Base-by-base conservation (phyloP, 2,113 vertebrate species). In the Lophochroa leadbeateri region DNA sequence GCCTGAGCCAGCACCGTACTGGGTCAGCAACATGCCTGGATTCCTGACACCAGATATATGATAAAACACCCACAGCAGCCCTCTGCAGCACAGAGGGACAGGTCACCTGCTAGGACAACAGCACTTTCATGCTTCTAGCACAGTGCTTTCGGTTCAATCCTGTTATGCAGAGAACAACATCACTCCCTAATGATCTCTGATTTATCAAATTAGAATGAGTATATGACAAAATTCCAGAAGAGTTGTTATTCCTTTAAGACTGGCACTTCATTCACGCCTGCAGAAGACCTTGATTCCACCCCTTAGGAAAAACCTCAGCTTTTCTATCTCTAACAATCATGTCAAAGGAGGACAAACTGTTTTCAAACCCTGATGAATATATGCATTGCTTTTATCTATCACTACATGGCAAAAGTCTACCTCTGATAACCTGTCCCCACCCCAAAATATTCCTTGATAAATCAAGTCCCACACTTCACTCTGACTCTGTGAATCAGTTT, bases 191-290 rank as follows among this genome's bases (percentile, higher is more conserved):
- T 82, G 61, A 87, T 47, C 27, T 49, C 55, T 31, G 75, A 87
- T 94, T 95, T 94, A 97, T 58, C 64, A 86, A 64, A 88, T 92
- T 52, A 68, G 50, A 94, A 91, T 31, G 43, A 78, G 65, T 25
- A 81, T 6, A 41, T 82, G 74, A 87, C 61, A 76, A 39, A 82
- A 82, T 76, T 85, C 46, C 81, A 68, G 47, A 72, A 60, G 39
- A 71, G 14, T 37, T 71, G 43, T 53, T 81, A 90, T 24, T 90
- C 33, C 63, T 57, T 88, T 52, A 82, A 47, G 39, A 71, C 0
- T 52, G 57, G 57, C 27, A 52, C 47, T 47, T 82, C 61, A 47
- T 1, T 86, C 43, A 13, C 0, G 1, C 16, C 24, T 50, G 60
- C 69, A 86, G 35, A 92, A 87, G 69, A 87, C 7, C 21, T 82